Conservation (phyloP, 2,797 vertebrate species). For the Argya squamiceps region DNA sequence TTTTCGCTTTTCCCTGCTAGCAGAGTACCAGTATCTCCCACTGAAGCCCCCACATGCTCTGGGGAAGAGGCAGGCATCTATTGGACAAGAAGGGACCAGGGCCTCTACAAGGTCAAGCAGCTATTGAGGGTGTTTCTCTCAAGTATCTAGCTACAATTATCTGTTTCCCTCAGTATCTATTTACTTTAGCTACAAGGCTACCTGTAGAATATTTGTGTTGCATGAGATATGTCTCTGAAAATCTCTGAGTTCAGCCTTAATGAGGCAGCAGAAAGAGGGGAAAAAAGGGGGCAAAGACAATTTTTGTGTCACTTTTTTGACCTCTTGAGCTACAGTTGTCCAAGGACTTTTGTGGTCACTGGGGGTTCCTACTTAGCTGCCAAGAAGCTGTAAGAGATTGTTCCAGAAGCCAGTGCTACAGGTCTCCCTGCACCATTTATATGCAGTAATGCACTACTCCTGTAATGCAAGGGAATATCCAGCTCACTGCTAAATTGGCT, state of each 20-base stretch:
- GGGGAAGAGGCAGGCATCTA: neutral
- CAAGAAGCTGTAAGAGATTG: neutral
- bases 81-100: neutral
- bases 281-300: neutral
- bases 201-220: neutral
- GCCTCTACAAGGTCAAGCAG: neutral
- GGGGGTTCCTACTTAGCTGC: neutral
- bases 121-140: neutral
- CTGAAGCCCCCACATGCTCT: neutral
- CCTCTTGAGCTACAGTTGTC: neutral
- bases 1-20: neutral
- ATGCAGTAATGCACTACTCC: neutral
- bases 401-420: neutral
- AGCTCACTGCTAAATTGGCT: neutral
- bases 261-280: neutral
- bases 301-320: neutral
- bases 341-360: neutral
- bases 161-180: neutral
- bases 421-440: neutral
- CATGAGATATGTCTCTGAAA: neutral
- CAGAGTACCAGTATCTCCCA: neutral
- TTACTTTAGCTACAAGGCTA: conserved; percentile 12
- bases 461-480: neutral
- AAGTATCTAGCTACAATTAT: neutral
- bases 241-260: neutral